phyloP scores from a whole-genome alignment of 2,888 invertebrate species.

The Fragum sueziense region DNA sequence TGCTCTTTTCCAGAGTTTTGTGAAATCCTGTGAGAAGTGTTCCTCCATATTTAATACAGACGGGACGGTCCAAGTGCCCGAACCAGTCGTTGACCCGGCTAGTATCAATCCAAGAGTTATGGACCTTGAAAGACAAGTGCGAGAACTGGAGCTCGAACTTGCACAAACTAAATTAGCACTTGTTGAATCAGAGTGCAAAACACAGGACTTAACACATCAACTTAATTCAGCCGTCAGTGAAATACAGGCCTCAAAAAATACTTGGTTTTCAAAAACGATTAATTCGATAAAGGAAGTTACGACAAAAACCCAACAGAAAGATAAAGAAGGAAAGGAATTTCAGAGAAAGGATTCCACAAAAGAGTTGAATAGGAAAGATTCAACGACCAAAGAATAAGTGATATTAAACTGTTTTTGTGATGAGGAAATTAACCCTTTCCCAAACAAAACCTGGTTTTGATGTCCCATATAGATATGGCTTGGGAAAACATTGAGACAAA shows the following conservation, averaged over 20 bases:
- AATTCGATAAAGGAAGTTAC: slow-evolving; percentile 85
- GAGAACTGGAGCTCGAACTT: slow-evolving; percentile 96
- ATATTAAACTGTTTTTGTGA: no score
- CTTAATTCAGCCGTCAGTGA: slow-evolving; percentile 92
- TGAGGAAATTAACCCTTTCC: no score
- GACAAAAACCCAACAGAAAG: slow-evolving; percentile 69
- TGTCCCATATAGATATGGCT: no score
- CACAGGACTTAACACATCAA: slow-evolving; percentile 95
- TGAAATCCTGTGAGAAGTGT: slow-evolving; percentile 77
- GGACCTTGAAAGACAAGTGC: slow-evolving; percentile 75
- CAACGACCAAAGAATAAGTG: slow-evolving; percentile 39
- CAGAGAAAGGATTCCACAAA: slow-evolving; percentile 53
- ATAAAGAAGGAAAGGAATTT: slow-evolving; percentile 42
- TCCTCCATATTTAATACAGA: slow-evolving; percentile 75
- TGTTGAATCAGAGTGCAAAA: slow-evolving; percentile 97
- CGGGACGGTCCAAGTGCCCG: slow-evolving; percentile 72
- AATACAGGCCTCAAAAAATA: slow-evolving; percentile 87
- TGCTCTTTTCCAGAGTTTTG: slow-evolving; percentile 62
- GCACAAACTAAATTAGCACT: slow-evolving; percentile 98
- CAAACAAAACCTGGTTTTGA: no score
- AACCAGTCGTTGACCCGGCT: slow-evolving; percentile 66
- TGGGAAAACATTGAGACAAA: no score
- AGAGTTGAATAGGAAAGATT: not conserved
- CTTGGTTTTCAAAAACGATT: slow-evolving; percentile 97
- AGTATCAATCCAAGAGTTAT: slow-evolving; percentile 72